phyloP scores from a whole-genome alignment of 1,140 invertebrate genomes.

The Heliothis subflexa region DNA sequence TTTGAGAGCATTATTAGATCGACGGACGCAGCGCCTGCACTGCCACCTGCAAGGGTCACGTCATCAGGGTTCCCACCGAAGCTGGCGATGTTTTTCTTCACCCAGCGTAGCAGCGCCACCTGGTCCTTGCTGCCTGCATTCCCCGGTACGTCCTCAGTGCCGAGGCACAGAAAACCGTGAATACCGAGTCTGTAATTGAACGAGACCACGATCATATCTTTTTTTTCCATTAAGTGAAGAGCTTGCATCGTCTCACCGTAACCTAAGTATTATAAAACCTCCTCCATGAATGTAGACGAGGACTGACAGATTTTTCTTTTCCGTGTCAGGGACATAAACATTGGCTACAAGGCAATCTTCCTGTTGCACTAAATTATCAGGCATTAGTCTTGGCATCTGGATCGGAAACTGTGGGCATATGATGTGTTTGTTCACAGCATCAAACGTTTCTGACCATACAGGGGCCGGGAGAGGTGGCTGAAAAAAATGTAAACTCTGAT shows the following conservation, averaged over 20 bases:
- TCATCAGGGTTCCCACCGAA: constrained; percentile 65
- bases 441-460: constrained; percentile 55
- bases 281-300: constrained; percentile 68
- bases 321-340: constrained; percentile 68
- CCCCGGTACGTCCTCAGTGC: constrained; percentile 58
- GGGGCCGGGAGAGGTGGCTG: constrained; percentile 65
- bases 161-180: constrained; percentile 61
- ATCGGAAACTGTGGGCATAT: constrained; percentile 69
- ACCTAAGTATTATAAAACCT: constrained; percentile 56
- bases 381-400: not conserved
- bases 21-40: constrained; percentile 54
- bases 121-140: constrained; percentile 67
- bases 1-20: constrained; percentile 57
- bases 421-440: constrained; percentile 62
- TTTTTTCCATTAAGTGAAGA: constrained; percentile 51
- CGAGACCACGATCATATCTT: constrained; percentile 56
- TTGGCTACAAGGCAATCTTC: constrained; percentile 75
- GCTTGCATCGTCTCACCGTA: constrained; percentile 42
- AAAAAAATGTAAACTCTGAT: constrained; percentile 23
- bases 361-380: constrained; percentile 47
- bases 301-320: constrained; percentile 67
- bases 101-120: constrained; percentile 57
- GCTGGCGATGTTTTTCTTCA: constrained; percentile 52
- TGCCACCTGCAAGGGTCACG: constrained; percentile 55
- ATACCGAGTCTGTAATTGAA: constrained; percentile 61